Evolutionary conservation across 1,140 invertebrate genomes (phyloP).

Genomic region (Lepidurus arcticus): DNA sequence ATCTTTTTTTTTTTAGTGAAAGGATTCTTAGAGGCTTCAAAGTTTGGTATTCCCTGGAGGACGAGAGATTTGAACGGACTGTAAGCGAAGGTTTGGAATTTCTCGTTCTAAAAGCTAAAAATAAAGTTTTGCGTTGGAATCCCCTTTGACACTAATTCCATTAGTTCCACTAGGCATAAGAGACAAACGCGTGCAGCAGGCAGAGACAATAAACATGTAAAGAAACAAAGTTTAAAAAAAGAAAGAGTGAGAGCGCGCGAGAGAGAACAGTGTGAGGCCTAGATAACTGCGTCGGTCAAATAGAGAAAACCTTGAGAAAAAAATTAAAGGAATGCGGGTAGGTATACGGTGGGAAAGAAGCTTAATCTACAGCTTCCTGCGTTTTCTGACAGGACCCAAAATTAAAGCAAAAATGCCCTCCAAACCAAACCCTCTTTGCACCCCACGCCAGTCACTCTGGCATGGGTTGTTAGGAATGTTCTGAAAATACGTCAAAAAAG

Average conservation of each 20-base stretch:
- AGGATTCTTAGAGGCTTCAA: neutral
- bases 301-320: neutral
- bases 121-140: neutral
- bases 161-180: slow-evolving; percentile 13
- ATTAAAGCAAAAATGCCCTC: no score
- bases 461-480: no score
- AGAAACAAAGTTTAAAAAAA: neutral
- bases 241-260: neutral
- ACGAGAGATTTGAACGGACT: no score
- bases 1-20: neutral
- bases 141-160: slow-evolving; percentile 9
- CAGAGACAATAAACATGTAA: slow-evolving; percentile 4
- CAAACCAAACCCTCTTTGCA: no score
- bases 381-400: no score
- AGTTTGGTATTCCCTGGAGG: no score
- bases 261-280: neutral
- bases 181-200: slow-evolving; percentile 6
- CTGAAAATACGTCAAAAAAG: no score
- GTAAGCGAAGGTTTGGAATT: neutral
- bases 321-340: neutral
- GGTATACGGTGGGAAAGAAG: no score
- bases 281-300: neutral
- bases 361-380: no score
- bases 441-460: no score
- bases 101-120: neutral